Evolutionary conservation across 2,797 vertebrate genomes (phyloP), one percentile per base, ranked within the genome.

Genomic region (Bradypus variegatus): DNA sequence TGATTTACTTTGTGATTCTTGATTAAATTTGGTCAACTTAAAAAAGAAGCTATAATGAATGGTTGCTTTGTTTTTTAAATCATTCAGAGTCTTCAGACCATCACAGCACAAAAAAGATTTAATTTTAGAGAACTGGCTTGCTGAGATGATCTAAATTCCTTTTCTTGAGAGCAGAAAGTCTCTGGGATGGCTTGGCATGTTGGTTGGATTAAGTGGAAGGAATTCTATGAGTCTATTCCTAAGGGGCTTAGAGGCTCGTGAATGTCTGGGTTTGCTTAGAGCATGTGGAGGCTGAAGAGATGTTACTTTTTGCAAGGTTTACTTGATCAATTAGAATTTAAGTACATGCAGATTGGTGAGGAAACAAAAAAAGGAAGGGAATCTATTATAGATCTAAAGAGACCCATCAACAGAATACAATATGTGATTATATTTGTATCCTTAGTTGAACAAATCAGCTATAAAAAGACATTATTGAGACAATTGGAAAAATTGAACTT

Each of bases 1-100:
- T 92, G 91, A 94, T 94, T 94, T 80, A 83, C 78, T 95, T 93
- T 85, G 91, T 81, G 89, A 90, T 77, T 93, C 75, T 93, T 94
- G 85, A 94, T 94, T 87, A 92, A 72, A 91, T 96, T 70, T 91
- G 78, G 73, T 65, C 92, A 70, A 89, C 91, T 94, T 94, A 25
- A 86, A 69, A 93, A 94, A 50, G 79, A 86, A 92, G 72, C 79
- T 11, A 2, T 86, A 69, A 92, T 45, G 45, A 91, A 90, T 45
- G 75, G 41, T 58, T 58, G 31, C 75, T 75, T 80, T 83, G 25
- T 86, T 92, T 92, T 88, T 89, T 88, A 78, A 95, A 86, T 86
- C 62, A 91, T 65, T 91, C 48, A 60, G 72, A 78, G 75, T 92
- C 92, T 94, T 83, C 0, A 3, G 90, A 92, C 93, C 91, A 81